These are phyloP conservation scores for Drosophila lutescens DNA, from an alignment of 2,888 invertebrate genomes.

Conservation along the genomic window DNA sequence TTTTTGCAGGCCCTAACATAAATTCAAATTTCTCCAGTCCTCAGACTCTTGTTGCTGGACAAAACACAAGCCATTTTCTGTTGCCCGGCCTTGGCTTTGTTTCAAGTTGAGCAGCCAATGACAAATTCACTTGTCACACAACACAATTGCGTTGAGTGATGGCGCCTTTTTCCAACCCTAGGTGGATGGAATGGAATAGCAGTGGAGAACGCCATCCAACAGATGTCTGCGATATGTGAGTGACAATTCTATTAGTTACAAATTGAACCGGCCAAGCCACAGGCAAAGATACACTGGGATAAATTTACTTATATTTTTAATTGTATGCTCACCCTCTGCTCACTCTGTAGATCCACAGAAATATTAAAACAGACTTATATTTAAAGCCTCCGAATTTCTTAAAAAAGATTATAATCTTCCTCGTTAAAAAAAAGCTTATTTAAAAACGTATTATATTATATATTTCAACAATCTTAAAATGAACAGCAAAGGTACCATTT, in stretches of 20 bases:
- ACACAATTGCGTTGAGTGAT: slow-evolving; percentile 76
- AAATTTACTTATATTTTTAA: neutral
- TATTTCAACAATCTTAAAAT: no score
- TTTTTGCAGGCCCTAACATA: slow-evolving; percentile 19
- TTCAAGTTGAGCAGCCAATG: slow-evolving; percentile 65
- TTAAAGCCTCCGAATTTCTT: no score
- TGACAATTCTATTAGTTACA: slow-evolving; percentile 75
- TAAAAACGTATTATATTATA: no score
- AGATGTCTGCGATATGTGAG: slow-evolving; percentile 65
- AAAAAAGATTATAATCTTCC: no score
- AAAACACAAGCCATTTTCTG: slow-evolving; percentile 44
- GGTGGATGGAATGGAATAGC: slow-evolving; percentile 11
- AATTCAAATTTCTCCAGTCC: slow-evolving; percentile 27
- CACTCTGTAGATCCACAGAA: no score
- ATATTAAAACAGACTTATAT: no score
- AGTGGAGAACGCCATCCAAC: slow-evolving; percentile 32
- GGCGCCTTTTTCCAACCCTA: slow-evolving; percentile 28
- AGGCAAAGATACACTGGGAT: neutral
- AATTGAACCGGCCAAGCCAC: slow-evolving; percentile 56
- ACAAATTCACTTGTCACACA: slow-evolving; percentile 76
- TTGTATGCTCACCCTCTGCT: no score
- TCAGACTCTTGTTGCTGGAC: slow-evolving; percentile 8
- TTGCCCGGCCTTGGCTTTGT: slow-evolving; percentile 68
- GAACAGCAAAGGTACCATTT: no score
- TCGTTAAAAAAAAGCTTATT: no score